These are phyloP conservation scores for Brevipalpus yothersi DNA, from an alignment of 1,140 invertebrate genomes.

Conservation along the genomic window DNA sequence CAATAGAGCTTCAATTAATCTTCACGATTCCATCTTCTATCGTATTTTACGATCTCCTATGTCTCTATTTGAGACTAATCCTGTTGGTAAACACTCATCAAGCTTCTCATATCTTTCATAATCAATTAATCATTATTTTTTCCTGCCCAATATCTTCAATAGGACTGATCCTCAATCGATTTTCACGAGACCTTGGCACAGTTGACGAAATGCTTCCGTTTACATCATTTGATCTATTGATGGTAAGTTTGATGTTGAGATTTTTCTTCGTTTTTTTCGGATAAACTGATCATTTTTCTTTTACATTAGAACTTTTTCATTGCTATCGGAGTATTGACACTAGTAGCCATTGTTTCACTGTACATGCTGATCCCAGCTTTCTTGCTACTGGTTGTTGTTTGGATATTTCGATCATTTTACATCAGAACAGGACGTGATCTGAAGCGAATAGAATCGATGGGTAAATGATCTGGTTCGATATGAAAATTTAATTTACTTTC, in stretches of 20 bases:
- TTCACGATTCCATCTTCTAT: slow-evolving; percentile 59
- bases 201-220: slow-evolving; percentile 29
- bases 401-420: not conserved
- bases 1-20: slow-evolving; percentile 42
- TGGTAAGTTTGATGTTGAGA: slow-evolving; percentile 36
- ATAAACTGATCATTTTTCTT: not conserved
- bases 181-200: slow-evolving; percentile 11
- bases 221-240: slow-evolving; percentile 40
- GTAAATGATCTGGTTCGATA: not conserved
- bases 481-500: not conserved
- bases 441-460: not conserved
- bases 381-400: not conserved
- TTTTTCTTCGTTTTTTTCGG: not conserved
- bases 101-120: slow-evolving; percentile 48
- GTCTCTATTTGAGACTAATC: slow-evolving; percentile 66
- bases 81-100: slow-evolving; percentile 22
- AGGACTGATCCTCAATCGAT: slow-evolving; percentile 15
- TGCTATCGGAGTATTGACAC: not conserved
- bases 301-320: not conserved
- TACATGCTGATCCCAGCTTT: not conserved
- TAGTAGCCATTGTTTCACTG: not conserved
- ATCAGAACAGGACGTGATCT: not conserved
- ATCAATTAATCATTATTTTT: slow-evolving; percentile 40
- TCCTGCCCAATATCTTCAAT: not conserved
- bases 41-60: slow-evolving; percentile 53